Evolutionary conservation across 2,113 vertebrate species (phyloP).

Genomic region (Galemys pyrenaicus): DNA sequence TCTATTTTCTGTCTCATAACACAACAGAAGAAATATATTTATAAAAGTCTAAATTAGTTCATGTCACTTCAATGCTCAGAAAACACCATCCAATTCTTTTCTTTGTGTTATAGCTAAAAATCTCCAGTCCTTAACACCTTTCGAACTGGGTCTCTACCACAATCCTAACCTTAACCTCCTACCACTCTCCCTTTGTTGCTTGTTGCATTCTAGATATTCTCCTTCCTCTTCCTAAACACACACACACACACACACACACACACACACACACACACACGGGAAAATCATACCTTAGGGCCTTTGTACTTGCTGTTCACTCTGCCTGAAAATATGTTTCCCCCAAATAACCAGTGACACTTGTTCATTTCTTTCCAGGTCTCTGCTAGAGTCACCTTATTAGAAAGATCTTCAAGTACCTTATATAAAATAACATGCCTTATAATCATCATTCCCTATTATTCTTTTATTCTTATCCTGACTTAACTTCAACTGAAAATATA

Average conservation of each 20-base stretch:
- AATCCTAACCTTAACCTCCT: neutral
- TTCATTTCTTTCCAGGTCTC: neutral
- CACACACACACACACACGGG: too few relatives aligned
- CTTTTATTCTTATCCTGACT: too few relatives aligned
- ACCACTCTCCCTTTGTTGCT: neutral
- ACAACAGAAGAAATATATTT: neutral
- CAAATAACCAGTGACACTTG: neutral
- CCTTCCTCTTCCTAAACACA: neutral
- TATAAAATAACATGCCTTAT: neutral
- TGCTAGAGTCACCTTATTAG: neutral
- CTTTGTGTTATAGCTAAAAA: neutral
- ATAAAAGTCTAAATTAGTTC: neutral
- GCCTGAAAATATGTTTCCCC: neutral
- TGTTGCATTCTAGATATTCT: neutral
- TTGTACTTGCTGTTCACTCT: neutral
- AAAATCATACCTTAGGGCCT: neutral
- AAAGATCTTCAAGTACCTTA: neutral
- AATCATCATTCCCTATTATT: neutral
- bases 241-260: too few relatives aligned
- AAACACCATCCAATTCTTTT: neutral
- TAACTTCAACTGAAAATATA: too few relatives aligned
- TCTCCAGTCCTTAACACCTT: neutral
- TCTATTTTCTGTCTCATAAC: neutral
- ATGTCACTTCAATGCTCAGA: neutral
- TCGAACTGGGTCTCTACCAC: neutral